phyloP scores from a whole-genome alignment of 2,888 invertebrate genomes.

The Ectemnius lituratus region DNA sequence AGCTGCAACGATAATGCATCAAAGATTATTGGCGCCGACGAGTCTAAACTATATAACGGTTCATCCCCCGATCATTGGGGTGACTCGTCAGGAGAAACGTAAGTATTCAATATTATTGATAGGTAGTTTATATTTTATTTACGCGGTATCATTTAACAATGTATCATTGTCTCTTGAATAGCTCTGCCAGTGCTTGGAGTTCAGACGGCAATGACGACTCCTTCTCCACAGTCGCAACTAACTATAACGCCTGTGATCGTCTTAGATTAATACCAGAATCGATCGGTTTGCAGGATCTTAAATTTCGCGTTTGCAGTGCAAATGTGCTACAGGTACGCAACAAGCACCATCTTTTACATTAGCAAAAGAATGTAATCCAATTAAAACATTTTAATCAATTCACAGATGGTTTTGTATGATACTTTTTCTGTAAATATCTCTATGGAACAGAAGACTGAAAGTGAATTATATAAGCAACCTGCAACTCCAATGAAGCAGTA shows the following conservation, averaged over 20 bases:
- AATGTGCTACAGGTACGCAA: constrained; percentile 66
- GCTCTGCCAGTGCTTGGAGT: no score
- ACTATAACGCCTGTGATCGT: constrained; percentile 64
- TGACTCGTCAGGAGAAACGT: no score
- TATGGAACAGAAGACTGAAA: constrained; percentile 37
- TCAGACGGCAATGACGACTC: not conserved
- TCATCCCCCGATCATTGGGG: not conserved
- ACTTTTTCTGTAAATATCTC: constrained; percentile 67
- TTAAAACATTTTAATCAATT: constrained; percentile 7
- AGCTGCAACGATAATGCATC: constrained; percentile 21
- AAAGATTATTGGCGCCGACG: not conserved
- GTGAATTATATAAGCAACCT: not conserved
- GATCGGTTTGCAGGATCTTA: constrained; percentile 67
- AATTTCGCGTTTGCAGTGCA: constrained; percentile 64
- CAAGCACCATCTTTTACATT: not conserved
- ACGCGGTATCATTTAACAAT: no score
- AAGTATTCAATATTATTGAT: no score
- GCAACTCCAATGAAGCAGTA: not conserved
- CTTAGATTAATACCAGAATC: constrained; percentile 70
- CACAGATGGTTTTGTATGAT: constrained; percentile 68
- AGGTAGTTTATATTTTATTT: not conserved
- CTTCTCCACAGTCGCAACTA: constrained; percentile 1
- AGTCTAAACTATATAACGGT: not conserved
- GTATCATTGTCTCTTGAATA: no score
- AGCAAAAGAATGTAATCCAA: not conserved